Base-by-base conservation (phyloP, 2,797 vertebrate species). In the Gadopsis marmoratus region DNA sequence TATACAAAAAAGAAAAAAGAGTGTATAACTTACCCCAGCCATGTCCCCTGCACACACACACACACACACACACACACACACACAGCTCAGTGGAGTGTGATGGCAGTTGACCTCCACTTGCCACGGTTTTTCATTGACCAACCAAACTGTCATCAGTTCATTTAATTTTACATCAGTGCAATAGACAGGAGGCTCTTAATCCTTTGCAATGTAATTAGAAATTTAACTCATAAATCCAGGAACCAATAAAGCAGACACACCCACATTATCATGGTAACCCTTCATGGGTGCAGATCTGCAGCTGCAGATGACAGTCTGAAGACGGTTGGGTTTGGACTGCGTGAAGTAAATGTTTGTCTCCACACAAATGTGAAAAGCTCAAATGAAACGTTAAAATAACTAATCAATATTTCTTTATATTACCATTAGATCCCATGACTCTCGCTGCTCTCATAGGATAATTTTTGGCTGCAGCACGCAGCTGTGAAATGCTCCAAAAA, bases 21-120 rank as follows among this genome's bases (percentile, higher is more conserved):
- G 26, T 26, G 26, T 26, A 26, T 26, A 26, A 26, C 26, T 26
- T 33, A 33, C 33, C 33, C 33, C 33, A 4, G 33, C 33, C 33
- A 33, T 33, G 33, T 6, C 33, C 33, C 33, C 33, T 33, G 26
- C 26, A 67, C 71, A 48, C 84, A 79, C 85, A 84, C 64, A 87
- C 21, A 87, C 70, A 74, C 86, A 85, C 85, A 84, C 79, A 26
- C 31, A 51, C 35, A 59, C 63, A 62, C 43, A 72, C 54, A 68
- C 48, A 8, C 3, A 31, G 48, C 37, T 55, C 59, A 69, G 26
- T 54, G 43, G 53, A 67, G 63, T 48, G 67, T 63, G 56, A 75
- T 76, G 67, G 29, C 62, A 48, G 56, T 56, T 76, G 71, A 77
- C 78, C 70, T 76, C 73, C 21, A 64, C 59, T 74, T 67, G 67